Evolutionary conservation across 2,797 vertebrate species (phyloP).

Genomic region (Xyrichtys novacula): DNA sequence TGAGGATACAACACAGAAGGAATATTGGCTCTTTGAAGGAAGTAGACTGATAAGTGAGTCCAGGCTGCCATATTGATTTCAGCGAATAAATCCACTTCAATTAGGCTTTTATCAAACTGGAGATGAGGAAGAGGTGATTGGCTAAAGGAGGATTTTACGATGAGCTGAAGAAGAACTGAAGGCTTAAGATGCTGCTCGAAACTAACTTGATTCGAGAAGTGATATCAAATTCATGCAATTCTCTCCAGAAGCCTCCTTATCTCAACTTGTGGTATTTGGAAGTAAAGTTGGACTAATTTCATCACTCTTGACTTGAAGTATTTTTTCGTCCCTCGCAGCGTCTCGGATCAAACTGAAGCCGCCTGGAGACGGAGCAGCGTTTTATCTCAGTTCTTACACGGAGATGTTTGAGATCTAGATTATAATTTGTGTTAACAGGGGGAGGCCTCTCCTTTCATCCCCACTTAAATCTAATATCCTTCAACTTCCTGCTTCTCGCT

Average conservation of each 20-base stretch:
- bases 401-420: conserved; percentile 41
- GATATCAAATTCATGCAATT: conserved; percentile 27
- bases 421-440: conserved; percentile 62
- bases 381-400: conserved; percentile 8
- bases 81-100: conserved; percentile 49
- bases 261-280: conserved; percentile 6
- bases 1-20: conserved; percentile 46
- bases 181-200: conserved; percentile 17
- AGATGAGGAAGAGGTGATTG: not conserved
- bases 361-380: not conserved
- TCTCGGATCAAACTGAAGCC: conserved; percentile 1
- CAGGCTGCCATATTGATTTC: conserved; percentile 54
- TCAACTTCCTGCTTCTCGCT: conserved; percentile 45
- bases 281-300: conserved; percentile 42
- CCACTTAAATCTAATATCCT: conserved; percentile 69
- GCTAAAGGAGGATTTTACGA: conserved; percentile 16
- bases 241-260: conserved; percentile 23
- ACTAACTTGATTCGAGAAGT: not conserved
- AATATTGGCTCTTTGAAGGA: conserved; percentile 15
- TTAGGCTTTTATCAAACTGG: conserved; percentile 24
- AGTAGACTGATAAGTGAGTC: conserved; percentile 46
- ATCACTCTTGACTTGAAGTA: conserved; percentile 16
- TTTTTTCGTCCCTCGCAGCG: conserved; percentile 4
- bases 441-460: conserved; percentile 55
- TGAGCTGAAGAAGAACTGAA: conserved; percentile 6